Evolutionary conservation across 2,113 vertebrate genomes (phyloP), one percentile per base, ranked within the genome.

Genomic region (Cyrtonyx montezumae): DNA sequence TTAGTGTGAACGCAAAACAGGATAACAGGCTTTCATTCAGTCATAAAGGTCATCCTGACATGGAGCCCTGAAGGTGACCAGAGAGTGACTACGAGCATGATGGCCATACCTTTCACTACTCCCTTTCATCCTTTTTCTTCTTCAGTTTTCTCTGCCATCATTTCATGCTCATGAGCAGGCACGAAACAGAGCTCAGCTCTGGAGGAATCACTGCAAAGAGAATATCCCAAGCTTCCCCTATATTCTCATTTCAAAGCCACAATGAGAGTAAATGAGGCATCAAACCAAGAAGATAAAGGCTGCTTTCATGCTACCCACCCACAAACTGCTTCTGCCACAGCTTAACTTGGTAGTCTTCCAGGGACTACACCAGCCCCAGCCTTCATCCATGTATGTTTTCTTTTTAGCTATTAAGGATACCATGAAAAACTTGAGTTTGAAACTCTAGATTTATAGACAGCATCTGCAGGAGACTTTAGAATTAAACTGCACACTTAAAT

Each of bases 301-400:
- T 58, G 32, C 26, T 65, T 79, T 65, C 37, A 13, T 32, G 73
- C 36, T 79, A 26, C 6, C 49, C 48, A 13, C 19, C 10, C 0
- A 2, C 21, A 21, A 28, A 49, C 25, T 79, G 58, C 78, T 86
- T 28, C 37, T 46, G 73, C 34, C 73, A 77, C 21, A 37, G 37
- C 49, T 61, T 28, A 37, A 4, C 22, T 26, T 0, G 0, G 16
- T 0, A 0, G 21, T 61, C 66, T 90, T 34, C 2, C 3, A 66
- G 25, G 2, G 23, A 59, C 49, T 19, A 5, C 1, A 2, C 17
- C 43, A 65, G 36, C 15, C 63, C 83, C 68, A 82, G 7, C 30
- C 3, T 45, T 53, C 36, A 48, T 66, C 80, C 22, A 4, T 2
- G 1, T 8, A 28, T n/a, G 2, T 26, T 21, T 62, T 51, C 21